A percentile compares a stretch with the other conserved stretches of the same genome.
Evolutionary conservation across 2,888 invertebrate genomes (phyloP).

Genomic region (Mechanitis mazaeus): DNA sequence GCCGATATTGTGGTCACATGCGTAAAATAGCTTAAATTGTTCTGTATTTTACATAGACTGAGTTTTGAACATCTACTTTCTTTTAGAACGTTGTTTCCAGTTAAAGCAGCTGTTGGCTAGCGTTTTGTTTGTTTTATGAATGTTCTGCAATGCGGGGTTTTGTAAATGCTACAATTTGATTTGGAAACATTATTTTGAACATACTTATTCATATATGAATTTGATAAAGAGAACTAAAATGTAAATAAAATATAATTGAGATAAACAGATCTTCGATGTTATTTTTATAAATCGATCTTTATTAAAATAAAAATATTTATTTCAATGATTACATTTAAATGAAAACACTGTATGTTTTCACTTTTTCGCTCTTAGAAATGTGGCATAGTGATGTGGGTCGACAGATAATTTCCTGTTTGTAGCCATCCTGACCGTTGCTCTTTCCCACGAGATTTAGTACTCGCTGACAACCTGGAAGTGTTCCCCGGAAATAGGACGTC

Average conservation of each 20-base stretch:
- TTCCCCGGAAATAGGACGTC: slow-evolving; percentile 68
- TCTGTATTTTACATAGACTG: slow-evolving; percentile 4
- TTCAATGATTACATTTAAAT: slow-evolving; percentile 8
- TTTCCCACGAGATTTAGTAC: slow-evolving; percentile 56
- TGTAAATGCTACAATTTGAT: slow-evolving; percentile 1
- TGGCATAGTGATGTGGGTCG: slow-evolving; percentile 59
- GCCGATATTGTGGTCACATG: slow-evolving; percentile 37
- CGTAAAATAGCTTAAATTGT: slow-evolving; percentile 16
- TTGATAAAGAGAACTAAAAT: not conserved
- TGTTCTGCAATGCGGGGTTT: slow-evolving; percentile 2
- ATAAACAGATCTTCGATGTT: not conserved
- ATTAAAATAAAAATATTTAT: slow-evolving; percentile 6
- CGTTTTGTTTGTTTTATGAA: slow-evolving; percentile 4
- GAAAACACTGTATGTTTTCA: slow-evolving; percentile 15
- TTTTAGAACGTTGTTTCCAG: not conserved
- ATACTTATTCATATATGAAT: not conserved
- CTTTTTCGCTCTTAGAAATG: slow-evolving; percentile 28
- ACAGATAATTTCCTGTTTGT: slow-evolving; percentile 69
- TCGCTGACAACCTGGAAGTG: slow-evolving; percentile 61
- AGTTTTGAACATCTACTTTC: slow-evolving; percentile 1
- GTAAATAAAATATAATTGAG: not conserved
- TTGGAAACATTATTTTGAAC: not conserved
- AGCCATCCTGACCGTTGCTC: slow-evolving; percentile 58
- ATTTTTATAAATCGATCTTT: not conserved
- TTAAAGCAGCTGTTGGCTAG: slow-evolving; percentile 5